Conservation (phyloP, 1,140 invertebrate genomes). For the Dreissena polymorpha region DNA sequence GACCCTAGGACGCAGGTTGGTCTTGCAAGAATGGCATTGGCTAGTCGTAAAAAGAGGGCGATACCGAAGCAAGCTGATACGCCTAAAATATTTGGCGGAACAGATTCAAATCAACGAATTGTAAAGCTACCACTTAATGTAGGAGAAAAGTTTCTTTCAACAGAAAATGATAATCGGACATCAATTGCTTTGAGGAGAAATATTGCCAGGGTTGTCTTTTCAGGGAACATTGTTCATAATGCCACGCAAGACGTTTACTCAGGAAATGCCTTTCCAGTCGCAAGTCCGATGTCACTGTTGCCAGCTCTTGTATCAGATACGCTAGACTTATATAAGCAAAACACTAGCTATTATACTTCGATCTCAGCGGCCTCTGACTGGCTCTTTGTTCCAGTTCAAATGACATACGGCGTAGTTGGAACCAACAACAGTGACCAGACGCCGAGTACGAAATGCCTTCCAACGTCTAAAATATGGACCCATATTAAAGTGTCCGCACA, state of each 20-base stretch:
- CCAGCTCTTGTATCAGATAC: not conserved
- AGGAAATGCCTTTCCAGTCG: not conserved
- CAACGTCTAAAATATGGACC: not conserved
- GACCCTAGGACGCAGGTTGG: too few relatives aligned
- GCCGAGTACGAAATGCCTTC: not conserved
- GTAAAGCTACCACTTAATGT: too few relatives aligned
- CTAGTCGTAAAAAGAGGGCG: too few relatives aligned
- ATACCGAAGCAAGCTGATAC: too few relatives aligned
- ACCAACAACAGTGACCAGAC: not conserved
- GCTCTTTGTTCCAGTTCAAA: slow-evolving; percentile 28
- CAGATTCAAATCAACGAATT: too few relatives aligned
- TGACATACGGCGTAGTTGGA: not conserved
- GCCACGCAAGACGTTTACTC: too few relatives aligned
- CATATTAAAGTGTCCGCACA: slow-evolving; percentile 23
- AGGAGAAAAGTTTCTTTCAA: not conserved
- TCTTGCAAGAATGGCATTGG: too few relatives aligned
- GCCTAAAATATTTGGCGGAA: too few relatives aligned
- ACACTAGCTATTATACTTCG: not conserved
- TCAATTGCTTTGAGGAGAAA: not conserved
- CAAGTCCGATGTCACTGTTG: not conserved
- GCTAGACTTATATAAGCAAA: not conserved
- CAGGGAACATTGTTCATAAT: not conserved
- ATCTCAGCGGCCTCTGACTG: not conserved
- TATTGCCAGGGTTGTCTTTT: not conserved
- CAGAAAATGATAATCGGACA: slow-evolving; percentile 24